Evolutionary conservation across 2,113 vertebrate species (phyloP), one percentile per base, ranked within the genome.

Genomic region (Pachycephala philippinensis): DNA sequence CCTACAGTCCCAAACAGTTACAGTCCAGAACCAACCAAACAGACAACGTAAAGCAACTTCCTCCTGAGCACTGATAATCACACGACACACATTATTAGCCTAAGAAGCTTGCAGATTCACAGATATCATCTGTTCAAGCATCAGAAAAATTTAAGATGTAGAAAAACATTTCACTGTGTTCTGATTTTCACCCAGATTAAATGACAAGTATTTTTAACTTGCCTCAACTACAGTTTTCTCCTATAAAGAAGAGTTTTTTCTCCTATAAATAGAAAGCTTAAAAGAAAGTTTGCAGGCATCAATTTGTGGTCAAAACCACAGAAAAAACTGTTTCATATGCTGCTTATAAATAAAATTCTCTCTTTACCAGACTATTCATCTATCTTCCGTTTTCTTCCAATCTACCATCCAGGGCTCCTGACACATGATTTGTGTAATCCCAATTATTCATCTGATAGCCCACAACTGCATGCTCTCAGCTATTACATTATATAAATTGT

Each of bases 401-500:
- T 74, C 61, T 69, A 76, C 30, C 35, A 56, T 52, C 47, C 87
- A 54, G 23, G 63, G 53, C 69, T 83, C 71, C 44, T 79, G 47
- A 91, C 28, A 39, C 31, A 57, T 57, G 63, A 89, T 94, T 86
- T 92, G 37, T 86, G 28, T 54, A 91, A 96, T 80, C 30, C 23
- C 26, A 92, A 7, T 79, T 91, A 87, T 89, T 89, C 87, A 84
- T 66, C 79, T 70, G 54, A 70, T 39, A 87, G 59, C 13, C 0
- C 17, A 80, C 31, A 92, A 33, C 20, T 74, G 20, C 56, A 78
- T 61, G 15, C 18, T 91, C 37, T 91, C 87, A 77, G 40, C 45
- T 88, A 77, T 54, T 88, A 40, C 23, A 52, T 92, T 77, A 93
- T 4, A 93, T 66, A 96, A 92, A 93, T 56, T 94, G 37, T 93